Evolutionary conservation across 1,140 invertebrate genomes (phyloP), one percentile per base, ranked within the genome.

Genomic region (Diuraphis noxia): DNA sequence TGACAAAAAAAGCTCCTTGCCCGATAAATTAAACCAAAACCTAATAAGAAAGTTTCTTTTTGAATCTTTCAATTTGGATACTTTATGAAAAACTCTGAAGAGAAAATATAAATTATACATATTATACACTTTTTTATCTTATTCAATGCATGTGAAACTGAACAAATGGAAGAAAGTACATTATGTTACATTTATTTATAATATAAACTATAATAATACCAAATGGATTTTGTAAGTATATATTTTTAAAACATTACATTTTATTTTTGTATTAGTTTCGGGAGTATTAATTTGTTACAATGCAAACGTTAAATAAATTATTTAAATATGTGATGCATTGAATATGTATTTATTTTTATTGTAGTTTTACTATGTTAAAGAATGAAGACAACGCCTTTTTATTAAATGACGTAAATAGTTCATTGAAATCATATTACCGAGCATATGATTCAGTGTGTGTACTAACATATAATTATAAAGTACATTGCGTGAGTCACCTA

Each of bases 11-110:
- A 90, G 17, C 88, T 34, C 38, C 30, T 89, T 21, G 19, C 63
- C 56, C 41, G 34, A 90, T 90, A 90, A 79, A 90, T 90, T 90
- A 90, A 90, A 90, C 88, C 56, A 30, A 89, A 89, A 89, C 88
- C 30, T 90, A 90, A 79, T 90, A 79, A 77, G 63, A 90, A 90
- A 90, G 88, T 90, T 90, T 90, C n/a, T 90, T 56, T 89, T 41
- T 41, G 56, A n/a, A 77, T 90, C 63, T 90, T 90, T 77, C 36
- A 77, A 41, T 90, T 90, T 40, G 63, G 88, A 79, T 77, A 36
- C 63, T 90, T 90, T 90, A 79, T 90, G 88, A 79, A 46, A 89
- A 89, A 34, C 19, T n/a, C 36, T 2, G 17, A 23, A 41, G 36
- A 86, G 2, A 30, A 72, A 43, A 88, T 72, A 88, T 30, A 30